Conservation (phyloP, 1,140 invertebrate species). For the Philotrypesis tridentata region DNA sequence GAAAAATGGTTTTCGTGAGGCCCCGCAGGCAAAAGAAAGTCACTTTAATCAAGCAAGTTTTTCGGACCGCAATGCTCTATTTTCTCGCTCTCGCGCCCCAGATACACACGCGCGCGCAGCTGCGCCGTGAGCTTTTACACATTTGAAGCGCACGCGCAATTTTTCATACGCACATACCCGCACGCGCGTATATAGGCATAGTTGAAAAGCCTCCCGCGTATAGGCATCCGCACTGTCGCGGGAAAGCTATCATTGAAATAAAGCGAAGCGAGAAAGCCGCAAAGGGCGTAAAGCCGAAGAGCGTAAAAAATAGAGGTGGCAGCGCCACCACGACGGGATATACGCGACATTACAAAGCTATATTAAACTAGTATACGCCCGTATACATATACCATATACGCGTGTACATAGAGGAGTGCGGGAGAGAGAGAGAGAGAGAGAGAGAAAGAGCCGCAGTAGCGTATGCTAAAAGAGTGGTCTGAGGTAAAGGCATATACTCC, state of each 20-base stretch:
- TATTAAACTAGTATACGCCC: not conserved
- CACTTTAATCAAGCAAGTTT: not conserved
- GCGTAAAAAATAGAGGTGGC: constrained; percentile 9
- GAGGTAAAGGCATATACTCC: not conserved
- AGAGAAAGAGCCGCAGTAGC: too few species aligned
- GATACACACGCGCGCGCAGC: too few species aligned
- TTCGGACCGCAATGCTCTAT: not conserved
- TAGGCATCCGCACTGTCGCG: not conserved
- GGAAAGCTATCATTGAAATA: constrained; percentile 4
- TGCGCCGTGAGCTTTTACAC: too few species aligned
- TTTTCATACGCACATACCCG: too few species aligned
- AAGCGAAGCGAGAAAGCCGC: not conserved
- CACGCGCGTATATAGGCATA: not conserved
- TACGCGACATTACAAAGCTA: not conserved
- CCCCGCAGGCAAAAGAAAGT: not conserved
- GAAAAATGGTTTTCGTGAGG: not conserved
- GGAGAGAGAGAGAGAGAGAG: too few species aligned
- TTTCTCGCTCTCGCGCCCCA: too few species aligned
- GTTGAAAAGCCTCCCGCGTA: not conserved
- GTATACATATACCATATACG: not conserved
- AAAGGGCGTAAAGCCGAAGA: not conserved
- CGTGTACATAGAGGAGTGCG: too few species aligned
- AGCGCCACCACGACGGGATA: too few species aligned
- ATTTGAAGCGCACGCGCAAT: too few species aligned
- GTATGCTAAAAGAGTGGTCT: not conserved